A percentile compares a stretch with the other conserved stretches of the same genome.
These are phyloP conservation scores for Rutilus rutilus DNA, from an alignment of 2,113 vertebrate genomes.

Conservation along the genomic window DNA sequence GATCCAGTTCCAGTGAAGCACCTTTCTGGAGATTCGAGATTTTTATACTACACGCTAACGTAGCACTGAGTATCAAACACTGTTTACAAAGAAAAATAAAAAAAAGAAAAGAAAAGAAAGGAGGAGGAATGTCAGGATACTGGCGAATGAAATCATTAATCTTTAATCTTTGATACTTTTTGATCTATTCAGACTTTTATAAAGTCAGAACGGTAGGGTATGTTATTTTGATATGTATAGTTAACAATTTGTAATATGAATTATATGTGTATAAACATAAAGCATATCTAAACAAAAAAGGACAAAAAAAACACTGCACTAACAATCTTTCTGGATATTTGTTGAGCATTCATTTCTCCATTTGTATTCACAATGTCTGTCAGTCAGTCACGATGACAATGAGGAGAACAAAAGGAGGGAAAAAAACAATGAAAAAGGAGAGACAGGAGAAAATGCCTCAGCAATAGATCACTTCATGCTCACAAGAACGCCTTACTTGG, in stretches of 20 bases:
- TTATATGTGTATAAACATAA: conserved; percentile 68
- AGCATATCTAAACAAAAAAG: conserved; percentile 68
- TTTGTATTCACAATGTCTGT: conserved; percentile 43
- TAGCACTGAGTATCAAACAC: conserved; percentile 94
- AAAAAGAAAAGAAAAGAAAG: conserved; percentile 52
- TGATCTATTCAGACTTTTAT: conserved; percentile 75
- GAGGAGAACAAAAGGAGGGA: conserved; percentile 28
- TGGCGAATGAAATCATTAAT: conserved; percentile 62
- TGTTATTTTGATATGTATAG: conserved; percentile 60
- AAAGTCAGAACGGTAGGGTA: conserved; percentile 68
- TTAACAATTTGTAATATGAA: conserved; percentile 68
- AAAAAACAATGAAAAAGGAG: conserved; percentile 35
- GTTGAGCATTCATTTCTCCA: conserved; percentile 51
- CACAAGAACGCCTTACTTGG: conserved; percentile 2
- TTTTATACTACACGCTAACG: conserved; percentile 77
- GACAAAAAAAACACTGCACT: conserved; percentile 70
- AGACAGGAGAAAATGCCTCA: conserved; percentile 18
- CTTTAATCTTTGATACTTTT: conserved; percentile 74
- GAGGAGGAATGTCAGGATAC: conserved; percentile 77
- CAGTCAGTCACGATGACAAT: conserved; percentile 23
- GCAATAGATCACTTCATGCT: conserved; percentile 25
- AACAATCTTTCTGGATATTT: conserved; percentile 72
- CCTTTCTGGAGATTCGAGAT: conserved; percentile 71
- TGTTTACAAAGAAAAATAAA: conserved; percentile 74
- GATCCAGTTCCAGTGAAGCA: conserved; percentile 67